Evolutionary conservation across 2,797 vertebrate genomes (phyloP), one percentile per base, ranked within the genome.

Genomic region (Malacoctenus gilli): DNA sequence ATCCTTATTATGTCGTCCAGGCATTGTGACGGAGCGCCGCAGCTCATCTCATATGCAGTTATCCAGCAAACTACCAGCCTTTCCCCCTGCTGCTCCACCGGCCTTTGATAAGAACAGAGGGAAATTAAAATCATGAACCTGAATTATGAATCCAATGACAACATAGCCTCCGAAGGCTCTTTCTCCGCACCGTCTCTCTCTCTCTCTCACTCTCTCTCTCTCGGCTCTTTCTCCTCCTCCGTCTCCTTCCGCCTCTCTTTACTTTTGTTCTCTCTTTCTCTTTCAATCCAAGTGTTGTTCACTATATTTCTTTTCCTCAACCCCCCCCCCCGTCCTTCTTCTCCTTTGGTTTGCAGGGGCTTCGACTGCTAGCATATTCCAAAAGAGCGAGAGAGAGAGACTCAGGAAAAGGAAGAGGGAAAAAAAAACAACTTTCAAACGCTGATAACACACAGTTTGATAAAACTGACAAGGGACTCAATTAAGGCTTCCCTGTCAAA

Each of bases 111-210:
- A 96, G 95, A 98, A 98, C 96, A 97, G 95, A 99, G 92, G 93
- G 96, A 98, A 99, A 99, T 95, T 94, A 95, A 97, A 99, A 99
- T 98, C 94, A 96, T 91, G 90, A 92, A 93, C 91, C 95, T 96
- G 94, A 96, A 97, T 97, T 95, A 97, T 97, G 92, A 93, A 96
- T 95, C 92, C 94, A 93, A 94, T 95, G 94, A 95, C 88, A 89
- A 91, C 82, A 90, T 90, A 88, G 89, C 93, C 93, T 91, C 87
- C 37, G 67, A 88, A 88, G 86, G 84, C 87, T 92, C 89, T 90
- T 77, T 94, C 92, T 89, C 85, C 64, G 89, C 86, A 87, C 91
- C 79, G 82, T 69, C 74, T 77, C 77, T 81, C 71, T 67, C 51
- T 20, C 22, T 57, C 50, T 66, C 55, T 74, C 52, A 43, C 52